These are phyloP conservation scores for Orchestia grillus DNA, from an alignment of 1,140 invertebrate genomes.

Conservation along the genomic window DNA sequence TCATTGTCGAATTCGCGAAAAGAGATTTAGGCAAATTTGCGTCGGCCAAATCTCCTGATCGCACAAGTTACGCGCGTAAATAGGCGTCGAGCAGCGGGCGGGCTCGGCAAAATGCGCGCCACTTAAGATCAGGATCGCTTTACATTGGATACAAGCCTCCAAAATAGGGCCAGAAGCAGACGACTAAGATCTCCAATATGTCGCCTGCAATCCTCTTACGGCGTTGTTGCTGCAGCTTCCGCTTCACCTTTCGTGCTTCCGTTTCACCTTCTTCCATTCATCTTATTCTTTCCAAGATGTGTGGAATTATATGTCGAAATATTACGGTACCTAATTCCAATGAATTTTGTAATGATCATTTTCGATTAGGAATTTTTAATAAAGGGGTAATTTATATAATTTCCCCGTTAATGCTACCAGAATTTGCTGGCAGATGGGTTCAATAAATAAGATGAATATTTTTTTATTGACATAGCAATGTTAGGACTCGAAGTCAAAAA, in stretches of 20 bases:
- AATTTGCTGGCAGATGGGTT: not conserved
- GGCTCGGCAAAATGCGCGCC: conserved; percentile 19
- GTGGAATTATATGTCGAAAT: not conserved
- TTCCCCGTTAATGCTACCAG: not conserved
- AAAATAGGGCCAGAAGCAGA: conserved; percentile 34
- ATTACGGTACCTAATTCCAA: not conserved
- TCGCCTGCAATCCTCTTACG: conserved; percentile 28
- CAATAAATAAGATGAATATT: not conserved
- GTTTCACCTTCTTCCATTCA: not conserved
- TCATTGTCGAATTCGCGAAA: conserved; percentile 22
- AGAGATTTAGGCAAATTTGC: conserved; percentile 31
- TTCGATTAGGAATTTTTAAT: not conserved
- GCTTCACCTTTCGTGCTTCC: not conserved
- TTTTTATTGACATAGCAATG: not conserved
- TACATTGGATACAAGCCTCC: conserved; percentile 16
- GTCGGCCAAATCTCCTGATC: not conserved
- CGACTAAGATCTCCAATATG: conserved; percentile 22
- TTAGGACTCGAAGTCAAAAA: not conserved
- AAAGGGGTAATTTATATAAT: not conserved
- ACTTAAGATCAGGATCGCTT: conserved; percentile 47
- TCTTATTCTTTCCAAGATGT: not conserved
- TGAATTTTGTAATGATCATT: not conserved
- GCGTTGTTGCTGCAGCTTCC: not conserved
- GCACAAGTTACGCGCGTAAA: not conserved
- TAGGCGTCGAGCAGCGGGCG: not conserved